Evolutionary conservation across 2,797 vertebrate species (phyloP), one percentile per base, ranked within the genome.

Genomic region (Leucoraja ocellata): DNA sequence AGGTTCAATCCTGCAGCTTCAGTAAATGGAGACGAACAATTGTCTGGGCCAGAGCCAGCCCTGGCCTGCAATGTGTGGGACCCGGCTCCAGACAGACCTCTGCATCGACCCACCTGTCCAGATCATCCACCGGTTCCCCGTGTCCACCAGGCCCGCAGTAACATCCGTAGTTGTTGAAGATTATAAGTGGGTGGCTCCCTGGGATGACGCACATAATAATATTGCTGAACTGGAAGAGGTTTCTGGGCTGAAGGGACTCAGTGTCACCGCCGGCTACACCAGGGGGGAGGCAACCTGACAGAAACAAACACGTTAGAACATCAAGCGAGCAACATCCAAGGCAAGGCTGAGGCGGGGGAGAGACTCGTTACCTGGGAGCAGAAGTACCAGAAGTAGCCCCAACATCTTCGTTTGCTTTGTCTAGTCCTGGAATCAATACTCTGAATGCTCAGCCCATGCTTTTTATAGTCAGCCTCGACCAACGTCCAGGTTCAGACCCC

Each of bases 131-230:
- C 0, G 97, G 97, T 0, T 94, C 96, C 11, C 96, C 96, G 0
- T 93, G 94, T 93, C 97, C 97, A 6, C 97, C 96, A 25, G 96
- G 5, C 32, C 97, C 97, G 0, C 97, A 97, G 93, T 94, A 97
- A 93, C 97, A 97, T 93, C 97, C 97, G 0, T 97, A 97, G 94
- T 94, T 5, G 0, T 39, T 93, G 14, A 25, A 96, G 0, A 96
- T 76, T 1, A 1, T 25, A 95, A 0, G 0, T 4, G 97, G 97
- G 0, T 90, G 0, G 65, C 96, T 97, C 0, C 0, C 0, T 0
- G 96, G 96, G 6, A 95, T 93, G 11, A 93, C 28, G 88, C 97
- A 97, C 94, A 94, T 95, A 94, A 97, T 95, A 95, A 97, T 73
- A 0, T 0, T 46, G 0, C 94, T 94, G 9, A 97, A 93, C 81